Evolutionary conservation across 1,140 invertebrate genomes (phyloP), one percentile per base, ranked within the genome.

Genomic region (Brachionus rubens): DNA sequence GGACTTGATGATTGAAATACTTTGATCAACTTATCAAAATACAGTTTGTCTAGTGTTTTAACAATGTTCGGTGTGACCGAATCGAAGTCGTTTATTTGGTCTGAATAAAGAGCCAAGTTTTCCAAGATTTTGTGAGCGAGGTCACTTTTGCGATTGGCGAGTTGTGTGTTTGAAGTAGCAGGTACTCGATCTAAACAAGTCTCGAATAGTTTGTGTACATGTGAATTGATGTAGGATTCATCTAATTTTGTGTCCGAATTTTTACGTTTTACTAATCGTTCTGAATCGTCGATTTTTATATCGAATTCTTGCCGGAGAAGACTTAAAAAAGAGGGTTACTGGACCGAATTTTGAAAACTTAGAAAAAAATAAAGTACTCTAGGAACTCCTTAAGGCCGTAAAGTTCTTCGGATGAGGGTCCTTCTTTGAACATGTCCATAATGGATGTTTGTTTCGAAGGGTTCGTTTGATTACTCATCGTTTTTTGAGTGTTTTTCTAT

Each of bases 401-500:
- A 16, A 59, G 14, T 6, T 59, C 54, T 19, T 59, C 54, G 30
- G 0, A 36, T 10, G n/a, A 28, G 12, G 54, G 54, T 36, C 54
- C 54, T 9, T 59, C 54, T 16, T n/a, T 36, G 0, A 59, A n/a
- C 54, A 59, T 59, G 54, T 59, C 30, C 54, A 33, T 19, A 33
- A 59, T 59, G 54, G 54, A 59, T 5, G 54, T 33, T 33, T 30
- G 54, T 36, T 59, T 59, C 2, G 28, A 59, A 59, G 54, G 19
- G 30, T 33, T 59, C 54, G 54, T n/a, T 59, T 59, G 54, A 59
- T 59, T 59, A 40, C 54, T 59, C 54, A 59, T 59, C 3, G 30
- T n/a, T n/a, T n/a, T n/a, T n/a, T n/a, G n/a, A n/a, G n/a, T n/a
- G n/a, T n/a, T n/a, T n/a, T n/a, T n/a, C n/a, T n/a, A n/a, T n/a